A percentile compares a stretch with the other conserved stretches of the same genome.
phyloP scores from a whole-genome alignment of 2,113 vertebrate species.

The Tetrax tetrax region DNA sequence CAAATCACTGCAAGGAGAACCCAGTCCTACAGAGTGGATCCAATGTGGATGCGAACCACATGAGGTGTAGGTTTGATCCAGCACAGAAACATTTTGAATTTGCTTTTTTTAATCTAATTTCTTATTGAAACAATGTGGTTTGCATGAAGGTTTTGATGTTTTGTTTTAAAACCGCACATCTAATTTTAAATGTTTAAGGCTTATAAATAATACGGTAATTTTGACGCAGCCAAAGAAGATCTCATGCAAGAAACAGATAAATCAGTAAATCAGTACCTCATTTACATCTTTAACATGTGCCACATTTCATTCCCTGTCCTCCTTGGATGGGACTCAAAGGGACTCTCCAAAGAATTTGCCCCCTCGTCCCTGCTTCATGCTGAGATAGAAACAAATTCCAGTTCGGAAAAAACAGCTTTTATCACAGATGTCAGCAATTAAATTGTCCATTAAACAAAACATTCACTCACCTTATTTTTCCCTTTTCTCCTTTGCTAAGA shows the following conservation, averaged over 20 bases:
- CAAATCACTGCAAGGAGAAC: conserved; percentile 50
- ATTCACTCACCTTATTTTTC: conserved; percentile 26
- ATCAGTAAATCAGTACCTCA: conserved; percentile 64
- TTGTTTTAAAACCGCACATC: conserved; percentile 74
- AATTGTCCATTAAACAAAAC: not conserved
- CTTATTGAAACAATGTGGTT: conserved; percentile 75
- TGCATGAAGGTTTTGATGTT: conserved; percentile 71
- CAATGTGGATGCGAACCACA: conserved; percentile 49
- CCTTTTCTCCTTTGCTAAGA: not conserved
- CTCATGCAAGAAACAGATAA: conserved; percentile 67
- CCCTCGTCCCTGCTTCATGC: conserved; percentile 29
- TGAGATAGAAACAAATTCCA: conserved; percentile 36
- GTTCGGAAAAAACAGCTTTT: not conserved
- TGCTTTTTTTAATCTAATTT: conserved; percentile 48
- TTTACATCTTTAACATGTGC: conserved; percentile 67
- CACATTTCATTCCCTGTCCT: conserved; percentile 64
- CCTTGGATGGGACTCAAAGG: conserved; percentile 62
- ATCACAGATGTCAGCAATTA: conserved; percentile 64
- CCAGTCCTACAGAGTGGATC: conserved; percentile 22
- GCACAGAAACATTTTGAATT: conserved; percentile 52
- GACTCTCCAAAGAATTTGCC: conserved; percentile 57
- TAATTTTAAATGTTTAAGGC: conserved; percentile 74
- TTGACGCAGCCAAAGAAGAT: conserved; percentile 62
- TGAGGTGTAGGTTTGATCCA: conserved; percentile 62
- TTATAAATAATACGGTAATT: conserved; percentile 73